Evolutionary conservation across 2,888 invertebrate genomes (phyloP), one percentile per base, ranked within the genome.

Genomic region (Ophioninae sp.): DNA sequence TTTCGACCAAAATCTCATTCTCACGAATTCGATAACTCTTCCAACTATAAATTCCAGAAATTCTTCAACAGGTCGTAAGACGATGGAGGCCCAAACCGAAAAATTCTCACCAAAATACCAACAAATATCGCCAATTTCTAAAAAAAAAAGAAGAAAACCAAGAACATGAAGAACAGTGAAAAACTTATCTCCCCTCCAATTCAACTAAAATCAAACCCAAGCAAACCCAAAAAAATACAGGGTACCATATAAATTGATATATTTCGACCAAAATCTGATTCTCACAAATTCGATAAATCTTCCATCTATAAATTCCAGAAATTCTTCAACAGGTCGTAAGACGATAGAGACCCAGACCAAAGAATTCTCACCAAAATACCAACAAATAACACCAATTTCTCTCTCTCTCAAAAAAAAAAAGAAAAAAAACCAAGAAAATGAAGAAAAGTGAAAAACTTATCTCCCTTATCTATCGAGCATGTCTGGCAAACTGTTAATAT

Each of bases 401-500:
- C n/a, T n/a, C n/a, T n/a, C n/a, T n/a, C n/a, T 17, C 17, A 10
- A 51, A 51, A 51, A 51, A 17, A 41, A 41, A 41, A 9, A 41
- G 0, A 41, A 17, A 3, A 30, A 30, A 30, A 30, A 30, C 30
- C 30, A 30, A 30, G 30, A 30, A 30, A 30, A 30, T 30, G 51
- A 51, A 51, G 51, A 51, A 9, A 9, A 39, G 56, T 64, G 13
- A 65, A 79, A 64, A 79, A 69, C 13, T 69, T 65, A 59, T 41
- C 65, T 79, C 39, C 41, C 56, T 78, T 59, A 71, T 72, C 65
- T 72, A 72, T 72, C 71, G 72, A 63, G 37, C 20, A 51, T 64
- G 71, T 56, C 58, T 37, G 41, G 23, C 39, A 39, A 65, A 73
- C 59, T 73, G 44, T 79, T 67, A 56, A 79, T 79, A 56, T 79